A percentile compares a stretch with the other conserved stretches of the same genome.
Conservation (phyloP, 1,140 invertebrate species). For the Drosophila varians region DNA sequence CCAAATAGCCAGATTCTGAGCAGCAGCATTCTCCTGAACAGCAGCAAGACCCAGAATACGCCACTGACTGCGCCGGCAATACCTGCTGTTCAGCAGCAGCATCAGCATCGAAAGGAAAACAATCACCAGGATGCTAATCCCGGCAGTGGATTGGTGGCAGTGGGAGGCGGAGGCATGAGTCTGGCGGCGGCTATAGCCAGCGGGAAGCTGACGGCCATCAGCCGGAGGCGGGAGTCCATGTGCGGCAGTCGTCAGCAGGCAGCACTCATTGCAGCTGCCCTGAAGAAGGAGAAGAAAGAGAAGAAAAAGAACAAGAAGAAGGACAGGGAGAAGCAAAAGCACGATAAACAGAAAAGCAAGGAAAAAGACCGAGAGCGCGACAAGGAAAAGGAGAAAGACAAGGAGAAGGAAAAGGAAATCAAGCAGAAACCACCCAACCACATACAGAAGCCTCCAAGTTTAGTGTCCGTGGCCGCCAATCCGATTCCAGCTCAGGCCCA, state of each 20-base stretch:
- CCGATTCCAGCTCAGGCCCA: background rate
- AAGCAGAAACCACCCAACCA: conserved; percentile 19
- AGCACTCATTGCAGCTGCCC: conserved; percentile 54
- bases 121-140: conserved; percentile 51
- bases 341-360: conserved; percentile 58
- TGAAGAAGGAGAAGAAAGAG: conserved; percentile 68
- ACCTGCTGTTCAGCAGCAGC: conserved; percentile 32
- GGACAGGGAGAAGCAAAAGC: conserved; percentile 65
- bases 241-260: conserved; percentile 64
- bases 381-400: conserved; percentile 8
- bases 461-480: background rate
- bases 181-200: conserved; percentile 65
- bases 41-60: conserved; percentile 42
- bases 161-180: conserved; percentile 43
- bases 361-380: conserved; percentile 41
- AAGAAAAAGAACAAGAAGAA: conserved; percentile 72
- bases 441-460: conserved; percentile 19
- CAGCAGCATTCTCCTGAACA: conserved; percentile 69
- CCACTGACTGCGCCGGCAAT: background rate
- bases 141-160: conserved; percentile 2
- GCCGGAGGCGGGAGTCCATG: conserved; percentile 59
- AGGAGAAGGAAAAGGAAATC: conserved; percentile 10
- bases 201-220: conserved; percentile 54
- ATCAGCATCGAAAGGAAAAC: conserved; percentile 68
- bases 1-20: conserved; percentile 72